phyloP scores from a whole-genome alignment of 2,113 vertebrate genomes.

The Zeus faber region DNA sequence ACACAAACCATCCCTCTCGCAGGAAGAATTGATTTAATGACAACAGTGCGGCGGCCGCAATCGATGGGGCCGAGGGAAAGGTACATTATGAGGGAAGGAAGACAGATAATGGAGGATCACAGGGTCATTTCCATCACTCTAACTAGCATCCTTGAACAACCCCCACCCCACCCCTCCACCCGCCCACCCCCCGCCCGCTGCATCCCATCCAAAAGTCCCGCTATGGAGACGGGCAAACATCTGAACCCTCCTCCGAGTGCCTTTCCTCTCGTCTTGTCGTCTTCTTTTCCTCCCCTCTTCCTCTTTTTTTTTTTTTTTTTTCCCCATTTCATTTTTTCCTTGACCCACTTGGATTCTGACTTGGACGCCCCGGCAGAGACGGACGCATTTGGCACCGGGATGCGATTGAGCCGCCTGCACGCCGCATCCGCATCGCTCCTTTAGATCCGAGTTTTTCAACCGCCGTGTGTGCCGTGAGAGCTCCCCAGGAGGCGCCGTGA shows the following conservation, averaged over 20 bases:
- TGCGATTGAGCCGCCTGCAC: constrained; percentile 25
- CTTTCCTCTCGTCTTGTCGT: neutral
- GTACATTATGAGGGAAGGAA: constrained; percentile 69
- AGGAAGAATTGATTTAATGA: constrained; percentile 76
- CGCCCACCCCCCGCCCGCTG: neutral
- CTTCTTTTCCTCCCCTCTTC: neutral
- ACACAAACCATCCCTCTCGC: constrained; percentile 75
- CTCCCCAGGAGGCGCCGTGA: too few species aligned
- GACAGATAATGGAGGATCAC: constrained; percentile 72
- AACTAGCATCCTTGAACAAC: constrained; percentile 59
- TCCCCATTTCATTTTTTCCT: neutral
- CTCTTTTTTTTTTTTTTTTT: neutral
- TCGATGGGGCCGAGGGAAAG: constrained; percentile 69
- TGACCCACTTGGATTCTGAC: neutral
- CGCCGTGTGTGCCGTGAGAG: too few species aligned
- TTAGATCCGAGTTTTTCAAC: constrained; percentile 16
- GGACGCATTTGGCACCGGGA: neutral
- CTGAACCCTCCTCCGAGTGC: constrained; percentile 5
- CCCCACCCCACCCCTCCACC: constrained; percentile 14
- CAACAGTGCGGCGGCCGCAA: constrained; percentile 67
- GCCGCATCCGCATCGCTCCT: too few species aligned
- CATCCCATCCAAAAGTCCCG: constrained; percentile 5
- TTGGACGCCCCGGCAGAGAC: neutral
- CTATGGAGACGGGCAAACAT: constrained; percentile 11
- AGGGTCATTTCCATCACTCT: constrained; percentile 66